These are phyloP conservation scores for Epiblema foenella DNA, from an alignment of 2,888 invertebrate species.

Conservation along the genomic window DNA sequence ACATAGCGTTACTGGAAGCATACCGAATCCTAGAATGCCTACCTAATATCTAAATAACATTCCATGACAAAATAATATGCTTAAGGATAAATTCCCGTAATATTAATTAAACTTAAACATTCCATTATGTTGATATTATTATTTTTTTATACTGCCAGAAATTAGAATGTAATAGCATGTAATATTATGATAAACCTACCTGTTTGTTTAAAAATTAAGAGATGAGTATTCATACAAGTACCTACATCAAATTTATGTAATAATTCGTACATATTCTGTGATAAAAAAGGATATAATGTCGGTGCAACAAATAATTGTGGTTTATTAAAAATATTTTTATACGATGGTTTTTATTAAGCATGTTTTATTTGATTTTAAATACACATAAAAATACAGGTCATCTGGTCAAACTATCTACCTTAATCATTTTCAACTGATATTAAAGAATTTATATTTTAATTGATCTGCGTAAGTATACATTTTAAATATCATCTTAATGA, in stretches of 20 bases:
- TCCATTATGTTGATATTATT: neutral
- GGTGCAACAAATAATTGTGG: neutral
- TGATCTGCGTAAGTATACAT: neutral
- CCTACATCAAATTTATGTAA: neutral
- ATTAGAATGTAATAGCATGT: neutral
- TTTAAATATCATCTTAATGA: neutral
- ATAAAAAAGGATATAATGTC: constrained; percentile 1
- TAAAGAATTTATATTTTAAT: neutral
- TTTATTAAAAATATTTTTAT: constrained; percentile 7
- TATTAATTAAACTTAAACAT: neutral
- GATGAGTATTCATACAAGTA: neutral
- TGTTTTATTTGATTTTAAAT: constrained; percentile 25
- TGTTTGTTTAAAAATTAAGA: neutral
- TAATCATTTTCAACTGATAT: too few relatives aligned
- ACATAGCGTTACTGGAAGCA: too few relatives aligned
- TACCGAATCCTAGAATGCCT: neutral
- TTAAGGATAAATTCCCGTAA: too few relatives aligned
- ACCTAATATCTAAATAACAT: neutral
- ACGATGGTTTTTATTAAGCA: constrained; percentile 19
- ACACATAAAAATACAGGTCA: constrained; percentile 7
- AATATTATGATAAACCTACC: neutral
- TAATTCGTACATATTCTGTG: neutral
- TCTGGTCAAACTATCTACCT: neutral
- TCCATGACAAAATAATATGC: neutral
- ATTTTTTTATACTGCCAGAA: neutral